Evolutionary conservation across 2,797 vertebrate genomes (phyloP), one percentile per base, ranked within the genome.

Genomic region (Aulostomus chinensis): DNA sequence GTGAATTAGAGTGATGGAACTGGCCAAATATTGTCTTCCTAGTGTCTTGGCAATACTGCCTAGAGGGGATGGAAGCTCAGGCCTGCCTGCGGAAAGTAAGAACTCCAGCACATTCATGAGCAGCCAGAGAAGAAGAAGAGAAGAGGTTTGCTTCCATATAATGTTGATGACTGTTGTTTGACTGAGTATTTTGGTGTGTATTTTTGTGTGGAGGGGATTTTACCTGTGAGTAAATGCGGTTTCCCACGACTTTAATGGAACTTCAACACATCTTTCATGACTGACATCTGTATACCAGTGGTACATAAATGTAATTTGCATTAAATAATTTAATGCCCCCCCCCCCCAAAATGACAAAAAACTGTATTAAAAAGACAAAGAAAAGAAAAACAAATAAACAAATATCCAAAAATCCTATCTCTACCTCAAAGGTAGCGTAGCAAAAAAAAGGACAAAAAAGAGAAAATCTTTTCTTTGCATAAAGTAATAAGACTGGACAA

Each of bases 1-100:
- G 80, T 88, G 87, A 90, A 91, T 91, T 91, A 89, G 84, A 88
- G 86, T 86, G 89, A 90, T 90, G 87, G 88, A 91, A 88, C 54
- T 68, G 79, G 75, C 78, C 76, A 82, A 88, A 90, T 89, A 87
- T 89, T 89, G 88, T 83, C 81, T 89, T 84, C 40, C 79, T 86
- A 78, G 87, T 82, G 74, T 86, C 87, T 83, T 58, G 78, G 85
- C 81, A 76, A 78, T 87, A 76, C 70, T 81, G 85, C 90, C 86
- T 88, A 81, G 57, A 71, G 87, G 85, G 85, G 78, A 79, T 81
- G 74, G 65, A 83, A 69, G 77, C 68, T 79, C 71, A 76, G 76
- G 70, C 80, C 68, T 48, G 70, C 80, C 68, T 48, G 61, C 76
- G 78, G 79, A 88, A 88, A 80, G 74, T 76, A 56, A 77, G 79